phyloP scores from a whole-genome alignment of 2,888 invertebrate species.

The Agrochola litura region DNA sequence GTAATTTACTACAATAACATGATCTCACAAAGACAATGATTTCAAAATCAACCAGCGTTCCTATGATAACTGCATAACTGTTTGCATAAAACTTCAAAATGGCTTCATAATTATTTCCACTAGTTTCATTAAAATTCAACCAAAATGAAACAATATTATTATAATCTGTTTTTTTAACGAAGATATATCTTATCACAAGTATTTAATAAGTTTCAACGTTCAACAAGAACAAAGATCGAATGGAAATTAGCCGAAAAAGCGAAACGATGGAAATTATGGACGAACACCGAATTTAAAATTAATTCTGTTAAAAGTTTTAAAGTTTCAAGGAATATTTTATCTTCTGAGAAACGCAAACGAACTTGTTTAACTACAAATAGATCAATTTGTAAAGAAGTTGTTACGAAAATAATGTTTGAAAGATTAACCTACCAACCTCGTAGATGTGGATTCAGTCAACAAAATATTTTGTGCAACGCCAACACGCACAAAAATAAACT shows the following conservation, averaged over 20 bases:
- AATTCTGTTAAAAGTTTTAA: slow-evolving; percentile 50
- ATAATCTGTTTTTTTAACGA: slow-evolving; percentile 15
- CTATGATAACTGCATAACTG: neutral
- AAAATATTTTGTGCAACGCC: neutral
- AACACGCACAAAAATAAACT: neutral
- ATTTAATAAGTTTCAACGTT: slow-evolving; percentile 39
- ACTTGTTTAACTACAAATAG: slow-evolving; percentile 19
- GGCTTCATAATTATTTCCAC: neutral
- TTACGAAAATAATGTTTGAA: neutral
- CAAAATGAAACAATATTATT: neutral
- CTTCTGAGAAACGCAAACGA: neutral
- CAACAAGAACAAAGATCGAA: slow-evolving; percentile 45
- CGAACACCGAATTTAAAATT: slow-evolving; percentile 38
- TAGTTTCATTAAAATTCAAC: neutral
- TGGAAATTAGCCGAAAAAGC: slow-evolving; percentile 27
- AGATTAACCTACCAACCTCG: neutral
- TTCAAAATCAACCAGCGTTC: neutral
- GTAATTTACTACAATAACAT: neutral
- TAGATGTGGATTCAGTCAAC: neutral
- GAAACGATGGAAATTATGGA: slow-evolving; percentile 30
- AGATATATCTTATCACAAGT: slow-evolving; percentile 15
- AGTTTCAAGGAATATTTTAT: slow-evolving; percentile 7
- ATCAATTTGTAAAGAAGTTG: neutral
- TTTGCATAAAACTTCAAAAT: neutral
- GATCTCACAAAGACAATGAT: neutral